Percentiles rank a stretch among this genome's conserved stretches.
Conservation (phyloP, 2,113 vertebrate species). For the Nycticorax nycticorax region DNA sequence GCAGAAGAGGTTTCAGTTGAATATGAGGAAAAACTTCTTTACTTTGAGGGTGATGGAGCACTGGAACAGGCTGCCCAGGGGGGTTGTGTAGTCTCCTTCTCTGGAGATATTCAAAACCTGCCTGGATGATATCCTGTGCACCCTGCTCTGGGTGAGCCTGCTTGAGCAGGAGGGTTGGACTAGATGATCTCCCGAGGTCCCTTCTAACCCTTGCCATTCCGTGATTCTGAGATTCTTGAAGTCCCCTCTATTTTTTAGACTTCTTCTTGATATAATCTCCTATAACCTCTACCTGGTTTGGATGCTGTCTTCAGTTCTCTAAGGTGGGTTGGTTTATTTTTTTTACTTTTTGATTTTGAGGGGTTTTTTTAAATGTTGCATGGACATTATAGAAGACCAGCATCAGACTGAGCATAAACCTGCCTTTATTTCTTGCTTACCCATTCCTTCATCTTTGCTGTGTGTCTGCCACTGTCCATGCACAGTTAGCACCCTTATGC, state of each 20-base stretch:
- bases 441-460: not conserved
- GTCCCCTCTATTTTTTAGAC: not conserved
- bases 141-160: too few species aligned
- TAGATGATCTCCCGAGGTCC: too few species aligned
- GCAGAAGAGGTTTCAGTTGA: too few species aligned
- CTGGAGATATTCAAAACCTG: too few species aligned
- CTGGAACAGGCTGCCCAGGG: too few species aligned
- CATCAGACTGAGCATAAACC: not conserved
- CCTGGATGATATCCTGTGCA: too few species aligned
- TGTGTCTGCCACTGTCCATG: not conserved
- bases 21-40: too few species aligned
- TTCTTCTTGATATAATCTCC: not conserved
- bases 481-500: not conserved
- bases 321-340: not conserved
- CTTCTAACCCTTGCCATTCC: too few species aligned
- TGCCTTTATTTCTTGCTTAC: not conserved
- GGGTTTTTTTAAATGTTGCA: fast-evolving
- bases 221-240: not conserved
- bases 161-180: too few species aligned
- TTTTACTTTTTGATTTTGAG: not conserved
- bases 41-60: too few species aligned
- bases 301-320: not conserved
- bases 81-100: too few species aligned
- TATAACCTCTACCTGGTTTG: not conserved
- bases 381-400: not conserved